Percentiles rank a stretch among this genome's conserved stretches.
Evolutionary conservation across 2,888 invertebrate species (phyloP).

Genomic region (Nezara viridula): DNA sequence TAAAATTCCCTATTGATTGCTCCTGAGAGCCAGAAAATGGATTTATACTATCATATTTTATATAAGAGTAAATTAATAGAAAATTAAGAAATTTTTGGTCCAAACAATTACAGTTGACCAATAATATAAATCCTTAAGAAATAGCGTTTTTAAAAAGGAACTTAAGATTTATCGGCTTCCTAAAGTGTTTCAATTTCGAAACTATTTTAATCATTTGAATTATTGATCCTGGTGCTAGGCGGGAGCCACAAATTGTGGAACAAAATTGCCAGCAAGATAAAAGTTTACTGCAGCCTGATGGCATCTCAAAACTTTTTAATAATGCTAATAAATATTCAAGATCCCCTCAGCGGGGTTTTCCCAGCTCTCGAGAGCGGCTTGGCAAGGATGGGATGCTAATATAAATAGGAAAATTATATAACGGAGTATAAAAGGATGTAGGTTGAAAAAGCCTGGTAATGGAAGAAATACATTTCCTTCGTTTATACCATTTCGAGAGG

Average conservation of each 20-base stretch:
- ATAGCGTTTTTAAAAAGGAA: no score
- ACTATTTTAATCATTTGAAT: neutral
- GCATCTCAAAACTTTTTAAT: neutral
- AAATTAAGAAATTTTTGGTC: no score
- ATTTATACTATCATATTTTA: no score
- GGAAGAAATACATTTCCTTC: no score
- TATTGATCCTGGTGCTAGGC: neutral
- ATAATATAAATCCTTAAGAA: no score
- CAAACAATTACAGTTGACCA: no score
- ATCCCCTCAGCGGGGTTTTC: neutral
- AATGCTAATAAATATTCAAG: conserved; percentile 21
- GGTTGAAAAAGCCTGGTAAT: no score
- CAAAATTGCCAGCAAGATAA: neutral
- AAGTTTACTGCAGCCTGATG: neutral
- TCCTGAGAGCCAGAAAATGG: no score
- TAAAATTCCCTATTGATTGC: no score
- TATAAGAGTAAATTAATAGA: no score
- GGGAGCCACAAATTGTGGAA: neutral
- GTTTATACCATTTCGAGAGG: no score
- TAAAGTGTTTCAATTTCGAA: neutral
- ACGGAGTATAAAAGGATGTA: neutral
- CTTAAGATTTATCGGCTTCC: neutral
- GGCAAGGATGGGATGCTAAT: neutral
- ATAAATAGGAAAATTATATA: neutral
- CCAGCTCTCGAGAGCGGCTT: neutral